Evolutionary conservation across 2,113 vertebrate species (phyloP), one percentile per base, ranked within the genome.

Genomic region (Tricholaema leucomelas): DNA sequence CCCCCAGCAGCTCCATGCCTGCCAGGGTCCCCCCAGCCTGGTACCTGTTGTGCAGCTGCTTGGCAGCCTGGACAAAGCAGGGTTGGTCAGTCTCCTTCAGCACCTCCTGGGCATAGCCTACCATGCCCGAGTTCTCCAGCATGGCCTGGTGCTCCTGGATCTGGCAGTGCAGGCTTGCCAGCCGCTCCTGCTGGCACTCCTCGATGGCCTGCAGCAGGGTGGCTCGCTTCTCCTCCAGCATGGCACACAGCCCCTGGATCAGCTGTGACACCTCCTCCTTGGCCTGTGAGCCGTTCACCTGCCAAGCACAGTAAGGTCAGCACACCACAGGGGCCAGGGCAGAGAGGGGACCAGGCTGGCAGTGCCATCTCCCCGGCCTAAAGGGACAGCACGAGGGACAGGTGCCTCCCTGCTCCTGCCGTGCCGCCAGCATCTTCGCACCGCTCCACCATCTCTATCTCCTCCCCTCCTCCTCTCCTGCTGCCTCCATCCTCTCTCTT

Each of bases 1-100:
- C 10, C 8, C 15, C 20, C 1, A 4, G 17, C 16, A 38, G 24
- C 50, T 21, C 63, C 30, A 5, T n/a, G 35, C 3, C 17, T 4
- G 0, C 11, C 8, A 2, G 3, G 5, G 5, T 19, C 28, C 59
- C 76, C 40, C 2, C 33, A 20, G n/a, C 20, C 17, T 3, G 1
- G 76, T 95, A 99, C 99, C 99, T 99, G 98, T 92, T 98, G 94
- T 99, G 98, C 24, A 99, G 98, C 91, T 98, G 96, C 89, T 99
- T 98, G 66, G 99, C 98, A 1, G 99, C 99, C 96, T 99, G 99
- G 27, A 99, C 98, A 15, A 99, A 99, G 95, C 99, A 99, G 27
- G 99, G 98, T 31, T 98, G 98, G 86, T 99, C 99, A 0, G 97
- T 98, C 95, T 99, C 99, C 92, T 99, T 99, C 55, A 99, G 98